Evolutionary conservation across 2,888 invertebrate species (phyloP).

Genomic region (Adela reaumurella): DNA sequence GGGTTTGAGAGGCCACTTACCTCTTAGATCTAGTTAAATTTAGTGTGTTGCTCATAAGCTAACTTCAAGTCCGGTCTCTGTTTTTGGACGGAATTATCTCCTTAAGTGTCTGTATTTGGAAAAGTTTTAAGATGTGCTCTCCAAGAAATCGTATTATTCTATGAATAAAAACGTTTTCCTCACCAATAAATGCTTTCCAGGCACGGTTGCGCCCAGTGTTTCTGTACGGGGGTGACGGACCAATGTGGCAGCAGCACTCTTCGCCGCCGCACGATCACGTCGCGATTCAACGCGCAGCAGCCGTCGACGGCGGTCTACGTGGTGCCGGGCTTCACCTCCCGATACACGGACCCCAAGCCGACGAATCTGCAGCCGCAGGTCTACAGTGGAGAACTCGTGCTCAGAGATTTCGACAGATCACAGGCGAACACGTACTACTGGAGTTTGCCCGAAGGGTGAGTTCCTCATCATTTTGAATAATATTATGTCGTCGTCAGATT

Average conservation of each 20-base stretch:
- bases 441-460: constrained; percentile 68
- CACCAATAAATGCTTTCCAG: too few relatives aligned
- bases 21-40: too few relatives aligned
- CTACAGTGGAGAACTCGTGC: constrained; percentile 59
- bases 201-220: constrained; percentile 90
- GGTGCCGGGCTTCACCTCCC: constrained; percentile 12
- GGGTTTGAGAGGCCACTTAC: too few relatives aligned
- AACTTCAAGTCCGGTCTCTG: too few relatives aligned
- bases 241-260: constrained; percentile 78
- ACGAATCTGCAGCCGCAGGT: constrained; percentile 37
- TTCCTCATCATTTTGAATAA: too few relatives aligned
- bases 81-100: too few relatives aligned
- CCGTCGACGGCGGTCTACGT: constrained; percentile 17
- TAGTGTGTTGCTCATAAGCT: too few relatives aligned
- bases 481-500: too few relatives aligned
- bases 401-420: constrained; percentile 55
- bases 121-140: too few relatives aligned
- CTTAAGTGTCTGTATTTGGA: too few relatives aligned
- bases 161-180: too few relatives aligned
- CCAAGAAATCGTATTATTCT: too few relatives aligned
- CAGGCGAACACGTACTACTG: constrained; percentile 74
- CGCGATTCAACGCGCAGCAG: constrained; percentile 34
- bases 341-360: constrained; percentile 31
- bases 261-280: constrained; percentile 57
- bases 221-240: constrained; percentile 88